Conservation (phyloP, 2,888 invertebrate genomes). For the Megalurothrips usitatus region DNA sequence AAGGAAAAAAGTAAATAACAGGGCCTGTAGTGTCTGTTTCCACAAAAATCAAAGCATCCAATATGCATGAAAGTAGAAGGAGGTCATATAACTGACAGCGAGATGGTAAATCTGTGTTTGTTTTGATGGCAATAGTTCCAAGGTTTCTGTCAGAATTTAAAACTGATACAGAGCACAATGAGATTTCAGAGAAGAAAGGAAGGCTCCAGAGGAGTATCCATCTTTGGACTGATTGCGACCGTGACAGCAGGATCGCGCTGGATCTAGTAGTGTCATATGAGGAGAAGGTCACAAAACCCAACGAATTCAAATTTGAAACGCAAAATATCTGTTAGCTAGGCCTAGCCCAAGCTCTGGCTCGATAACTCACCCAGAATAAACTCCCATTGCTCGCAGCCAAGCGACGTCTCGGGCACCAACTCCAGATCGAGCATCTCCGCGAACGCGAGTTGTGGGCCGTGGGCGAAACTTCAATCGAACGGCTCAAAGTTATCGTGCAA, state of each 20-base stretch:
- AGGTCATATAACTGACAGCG: conserved; percentile 32
- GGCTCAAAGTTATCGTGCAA: conserved; percentile 41
- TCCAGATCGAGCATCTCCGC: conserved; percentile 87
- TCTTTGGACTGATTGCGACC: no score
- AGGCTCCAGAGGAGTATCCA: no score
- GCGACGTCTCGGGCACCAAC: conserved; percentile 90
- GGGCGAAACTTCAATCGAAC: conserved; percentile 37
- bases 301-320: conserved; percentile 30
- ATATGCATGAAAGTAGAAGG: conserved; percentile 41
- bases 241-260: no score
- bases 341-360: conserved; percentile 32
- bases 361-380: conserved; percentile 82
- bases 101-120: background rate
- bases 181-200: no score
- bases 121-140: conserved; percentile 3
- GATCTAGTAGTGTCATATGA: conserved; percentile 20
- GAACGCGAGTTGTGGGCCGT: conserved; percentile 32
- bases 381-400: conserved; percentile 97
- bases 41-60: conserved; percentile 39
- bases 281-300: conserved; percentile 19
- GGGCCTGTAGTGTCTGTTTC: conserved; percentile 32
- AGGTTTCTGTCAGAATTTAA: background rate
- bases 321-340: conserved; percentile 31
- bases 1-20: conserved; percentile 44
- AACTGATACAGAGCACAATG: background rate